A percentile compares a stretch with the other conserved stretches of the same genome.
Conservation (phyloP, 2,797 vertebrate genomes). For the Scleropages formosus region DNA sequence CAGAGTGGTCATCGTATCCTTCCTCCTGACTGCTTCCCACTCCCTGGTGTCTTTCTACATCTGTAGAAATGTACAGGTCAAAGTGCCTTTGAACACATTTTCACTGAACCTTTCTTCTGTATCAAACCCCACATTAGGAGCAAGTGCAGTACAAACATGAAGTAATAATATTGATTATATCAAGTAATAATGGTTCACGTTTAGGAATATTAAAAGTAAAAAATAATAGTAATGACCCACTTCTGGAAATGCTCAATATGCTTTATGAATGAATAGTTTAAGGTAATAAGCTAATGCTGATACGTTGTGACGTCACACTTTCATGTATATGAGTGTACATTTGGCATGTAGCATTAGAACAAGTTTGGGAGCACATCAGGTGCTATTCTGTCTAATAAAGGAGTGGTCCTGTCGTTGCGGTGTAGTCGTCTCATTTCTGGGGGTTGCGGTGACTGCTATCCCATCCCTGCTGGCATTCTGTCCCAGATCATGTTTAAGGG, state of each 20-base stretch:
- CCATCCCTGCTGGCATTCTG: too few relatives aligned
- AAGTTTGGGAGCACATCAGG: conserved; percentile 82
- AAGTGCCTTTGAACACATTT: conserved; percentile 76
- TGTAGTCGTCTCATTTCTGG: background rate
- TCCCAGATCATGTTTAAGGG: background rate
- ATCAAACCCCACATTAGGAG: conserved; percentile 44
- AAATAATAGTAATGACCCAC: conserved; percentile 64
- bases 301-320: conserved; percentile 97
- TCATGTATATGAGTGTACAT: conserved; percentile 96
- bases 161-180: conserved; percentile 16
- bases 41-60: conserved; percentile 75
- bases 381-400: conserved; percentile 95
- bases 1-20: conserved; percentile 60
- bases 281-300: conserved; percentile 72
- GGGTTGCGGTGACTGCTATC: background rate
- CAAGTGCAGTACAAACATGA: conserved; percentile 43
- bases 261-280: conserved; percentile 53
- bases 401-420: conserved; percentile 73
- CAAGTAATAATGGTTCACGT: conserved; percentile 42
- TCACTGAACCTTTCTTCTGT: conserved; percentile 75
- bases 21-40: conserved; percentile 74
- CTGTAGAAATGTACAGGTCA: conserved; percentile 81
- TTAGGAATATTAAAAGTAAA: conserved; percentile 46
- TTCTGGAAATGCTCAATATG: conserved; percentile 67
- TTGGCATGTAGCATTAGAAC: conserved; percentile 94